These are phyloP conservation scores for Yponomeuta sedellus DNA, from an alignment of 2,888 invertebrate genomes.

Conservation along the genomic window DNA sequence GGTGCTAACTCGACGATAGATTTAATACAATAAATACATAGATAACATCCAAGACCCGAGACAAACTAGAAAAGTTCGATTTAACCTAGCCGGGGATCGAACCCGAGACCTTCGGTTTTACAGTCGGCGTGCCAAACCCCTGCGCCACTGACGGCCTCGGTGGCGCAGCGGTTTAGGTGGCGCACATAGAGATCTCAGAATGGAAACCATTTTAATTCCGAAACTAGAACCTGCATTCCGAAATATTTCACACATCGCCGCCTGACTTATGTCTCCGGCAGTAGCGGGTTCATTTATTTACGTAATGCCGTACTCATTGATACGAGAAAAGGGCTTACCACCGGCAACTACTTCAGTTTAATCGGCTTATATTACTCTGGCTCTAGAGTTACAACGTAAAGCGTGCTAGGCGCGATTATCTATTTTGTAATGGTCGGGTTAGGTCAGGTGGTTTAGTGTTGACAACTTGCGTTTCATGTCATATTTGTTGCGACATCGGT, in stretches of 20 bases:
- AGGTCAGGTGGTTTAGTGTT: background rate
- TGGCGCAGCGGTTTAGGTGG: too few relatives aligned
- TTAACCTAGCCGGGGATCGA: too few relatives aligned
- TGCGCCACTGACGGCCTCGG: too few relatives aligned
- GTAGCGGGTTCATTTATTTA: background rate
- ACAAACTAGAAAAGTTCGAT: too few relatives aligned
- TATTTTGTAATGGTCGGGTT: background rate
- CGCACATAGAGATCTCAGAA: background rate
- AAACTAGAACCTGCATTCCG: background rate
- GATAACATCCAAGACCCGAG: too few relatives aligned
- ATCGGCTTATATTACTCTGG: slow-evolving; percentile 1
- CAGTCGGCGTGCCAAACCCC: too few relatives aligned
- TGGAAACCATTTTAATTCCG: background rate
- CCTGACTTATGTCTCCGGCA: background rate
- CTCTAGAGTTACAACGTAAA: background rate
- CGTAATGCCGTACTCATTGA: background rate
- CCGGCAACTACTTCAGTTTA: background rate
- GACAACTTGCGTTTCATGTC: background rate
- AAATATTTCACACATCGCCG: background rate
- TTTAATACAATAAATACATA: too few relatives aligned
- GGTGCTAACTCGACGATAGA: too few relatives aligned
- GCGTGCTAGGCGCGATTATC: background rate
- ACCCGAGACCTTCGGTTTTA: too few relatives aligned
- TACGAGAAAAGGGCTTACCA: background rate
- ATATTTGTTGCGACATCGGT: background rate